Conservation (phyloP, 2,888 invertebrate species). For the Cephonodes hylas region DNA sequence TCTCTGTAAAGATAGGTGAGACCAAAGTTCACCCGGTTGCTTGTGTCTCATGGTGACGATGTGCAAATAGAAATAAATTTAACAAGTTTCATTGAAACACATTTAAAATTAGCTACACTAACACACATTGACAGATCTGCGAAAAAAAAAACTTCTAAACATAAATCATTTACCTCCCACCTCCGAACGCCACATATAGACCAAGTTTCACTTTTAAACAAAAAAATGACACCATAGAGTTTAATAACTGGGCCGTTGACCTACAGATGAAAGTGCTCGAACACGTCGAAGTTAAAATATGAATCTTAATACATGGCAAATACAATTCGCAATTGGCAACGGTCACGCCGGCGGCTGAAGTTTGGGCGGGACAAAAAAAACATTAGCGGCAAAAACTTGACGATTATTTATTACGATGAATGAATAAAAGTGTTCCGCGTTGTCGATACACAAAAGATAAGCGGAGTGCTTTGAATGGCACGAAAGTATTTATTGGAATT, state of each 20-base stretch:
- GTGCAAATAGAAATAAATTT: neutral
- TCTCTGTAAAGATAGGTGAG: too few relatives aligned
- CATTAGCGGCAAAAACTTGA: slow-evolving; percentile 35
- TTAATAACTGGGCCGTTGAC: slow-evolving; percentile 54
- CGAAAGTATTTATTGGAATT: slow-evolving; percentile 25
- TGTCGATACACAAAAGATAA: slow-evolving; percentile 26
- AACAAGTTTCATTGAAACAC: neutral
- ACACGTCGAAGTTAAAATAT: slow-evolving; percentile 30
- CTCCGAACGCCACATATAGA: neutral
- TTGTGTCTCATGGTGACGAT: too few relatives aligned
- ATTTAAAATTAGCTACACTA: neutral
- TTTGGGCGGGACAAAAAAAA: slow-evolving; percentile 35
- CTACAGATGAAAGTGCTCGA: slow-evolving; percentile 48
- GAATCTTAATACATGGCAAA: slow-evolving; percentile 33
- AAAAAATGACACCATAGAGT: slow-evolving; percentile 42
- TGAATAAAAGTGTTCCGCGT: slow-evolving; percentile 40
- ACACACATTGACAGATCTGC: neutral
- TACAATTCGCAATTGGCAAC: slow-evolving; percentile 28
- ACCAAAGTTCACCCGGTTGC: too few relatives aligned
- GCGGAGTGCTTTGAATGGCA: slow-evolving; percentile 23
- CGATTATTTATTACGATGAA: slow-evolving; percentile 52
- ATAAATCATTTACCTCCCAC: neutral
- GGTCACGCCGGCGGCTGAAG: slow-evolving; percentile 20
- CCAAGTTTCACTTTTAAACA: slow-evolving; percentile 47
- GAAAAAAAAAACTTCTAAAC: neutral